Evolutionary conservation across 2,797 vertebrate genomes (phyloP), one percentile per base, ranked within the genome.

Genomic region (Gallirallus australis): DNA sequence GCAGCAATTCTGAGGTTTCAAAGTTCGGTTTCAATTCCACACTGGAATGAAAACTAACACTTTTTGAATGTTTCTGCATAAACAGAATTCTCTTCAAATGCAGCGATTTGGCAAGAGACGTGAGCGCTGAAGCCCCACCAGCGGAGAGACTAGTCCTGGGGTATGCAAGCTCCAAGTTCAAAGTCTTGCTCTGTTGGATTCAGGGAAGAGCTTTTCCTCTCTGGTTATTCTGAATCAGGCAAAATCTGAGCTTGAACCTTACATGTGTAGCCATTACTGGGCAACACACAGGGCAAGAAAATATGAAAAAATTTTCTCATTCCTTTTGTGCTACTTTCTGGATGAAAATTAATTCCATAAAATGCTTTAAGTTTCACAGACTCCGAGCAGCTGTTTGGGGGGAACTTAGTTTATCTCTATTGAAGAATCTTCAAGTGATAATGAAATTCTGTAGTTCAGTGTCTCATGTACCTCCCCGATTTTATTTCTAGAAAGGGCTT

Each of bases 21-120:
- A 82, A 92, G 90, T 94, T 92, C 85, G 90, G 70, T 94, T 96
- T 97, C 71, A 91, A 37, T 91, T 84, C 78, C 81, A 60, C 21
- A 9, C 40, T 90, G 94, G 86, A 95, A 92, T 54, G 92, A 96
- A 96, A 93, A 89, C 39, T 45, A 92, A 89, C 63, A 47, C 78
- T 76, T 94, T 87, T 54, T 65, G 31, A 92, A 95, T 50, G 60
- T 24, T 85, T 90, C 73, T 75, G 53, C 71, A 68, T 71, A 83
- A 95, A 82, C 48, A 92, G 76, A 92, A 87, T 94, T 94, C 86
- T 92, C 86, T 73, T 93, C 81, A 91, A 94, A 93, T 73, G 57
- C 40, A 94, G 78, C 35, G 52, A 37, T 84, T 90, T 93, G 95
- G 90, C 94, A 94, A 80, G 75, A 86, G 56, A 45, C 56, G 25